Evolutionary conservation across 2,113 vertebrate genomes (phyloP), one percentile per base, ranked within the genome.

Genomic region (Limnothrissa miodon): DNA sequence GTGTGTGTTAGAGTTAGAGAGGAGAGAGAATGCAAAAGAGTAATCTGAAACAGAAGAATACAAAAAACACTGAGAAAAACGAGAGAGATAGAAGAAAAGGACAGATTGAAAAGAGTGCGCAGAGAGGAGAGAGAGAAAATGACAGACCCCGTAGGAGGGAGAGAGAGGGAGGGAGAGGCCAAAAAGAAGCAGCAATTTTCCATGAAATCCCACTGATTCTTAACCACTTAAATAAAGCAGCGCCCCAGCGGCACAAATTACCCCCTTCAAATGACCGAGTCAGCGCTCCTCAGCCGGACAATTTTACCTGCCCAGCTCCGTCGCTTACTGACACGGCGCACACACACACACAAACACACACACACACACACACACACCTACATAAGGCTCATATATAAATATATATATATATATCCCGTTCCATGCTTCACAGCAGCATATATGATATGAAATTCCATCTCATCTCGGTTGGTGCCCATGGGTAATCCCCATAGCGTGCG

Each of bases 401-500:
- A 42, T 42, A 42, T 74, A 36, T 15, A 74, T 36, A 74, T 74
- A 29, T 13, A 17, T 74, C 66, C 66, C 66, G 7, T 11, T 15
- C 15, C 29, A 74, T 5, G 29, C 13, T 36, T 74, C 36, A 74
- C 33, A 33, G 29, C 29, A 4, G 10, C 25, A 36, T 74, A 74
- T 74, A 74, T 36, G 66, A 74, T 74, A 74, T 36, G 66, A 33
- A 74, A 36, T 36, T 74, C 66, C 29, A 74, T 33, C 66, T 74
- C 66, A 17, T 74, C 66, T 36, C 15, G 2, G 29, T 29, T 15
- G 62, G 29, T 36, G 1, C 15, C 13, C 29, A 17, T 0, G 3
- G 33, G 59, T 74, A 74, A 74, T 74, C 33, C 66, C 66, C 3
- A 70, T 29, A 70, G 25, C 25, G 17, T n/a, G 29, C 56, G 23